Conservation (phyloP, 2,797 vertebrate genomes). For the Anabas testudineus region DNA sequence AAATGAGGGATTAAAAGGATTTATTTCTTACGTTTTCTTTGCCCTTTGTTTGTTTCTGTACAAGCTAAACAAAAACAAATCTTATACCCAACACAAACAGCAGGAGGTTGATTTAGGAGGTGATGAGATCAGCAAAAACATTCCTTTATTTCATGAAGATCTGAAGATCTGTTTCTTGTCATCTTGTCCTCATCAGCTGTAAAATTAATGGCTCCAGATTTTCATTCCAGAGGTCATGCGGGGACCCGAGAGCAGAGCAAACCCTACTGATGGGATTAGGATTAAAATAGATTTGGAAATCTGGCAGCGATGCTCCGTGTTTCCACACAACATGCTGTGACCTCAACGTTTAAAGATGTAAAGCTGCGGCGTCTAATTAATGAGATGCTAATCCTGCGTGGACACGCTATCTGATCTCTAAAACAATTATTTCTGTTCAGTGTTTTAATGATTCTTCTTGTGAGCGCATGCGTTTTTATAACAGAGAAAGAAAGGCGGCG, state of each 20-base stretch:
- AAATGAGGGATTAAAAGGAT: slow-evolving; percentile 21
- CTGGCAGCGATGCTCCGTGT: slow-evolving; percentile 26
- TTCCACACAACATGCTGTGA: slow-evolving; percentile 23
- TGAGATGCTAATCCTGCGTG: background rate
- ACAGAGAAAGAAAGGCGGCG: slow-evolving; percentile 8
- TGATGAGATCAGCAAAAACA: background rate
- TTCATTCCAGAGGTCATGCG: slow-evolving; percentile 50
- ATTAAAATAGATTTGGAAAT: slow-evolving; percentile 63
- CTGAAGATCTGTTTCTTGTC: background rate
- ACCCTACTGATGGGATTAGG: slow-evolving; percentile 63
- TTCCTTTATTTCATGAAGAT: background rate
- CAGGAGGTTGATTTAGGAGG: background rate
- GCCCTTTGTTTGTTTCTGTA: slow-evolving; percentile 14
- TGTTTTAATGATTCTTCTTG: slow-evolving; percentile 1
- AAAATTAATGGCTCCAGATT: slow-evolving; percentile 41
- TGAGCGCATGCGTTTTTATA: slow-evolving; percentile 19
- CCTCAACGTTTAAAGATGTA: slow-evolving; percentile 3
- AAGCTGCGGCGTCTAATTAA: background rate
- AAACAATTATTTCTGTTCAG: background rate
- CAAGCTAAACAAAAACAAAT: background rate
- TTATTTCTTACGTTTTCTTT: slow-evolving; percentile 30
- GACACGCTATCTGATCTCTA: background rate
- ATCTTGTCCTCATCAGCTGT: background rate
- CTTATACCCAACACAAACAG: background rate
- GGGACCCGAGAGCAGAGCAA: slow-evolving; percentile 45